Conservation (phyloP, 2,113 vertebrate species). For the Pyrgilauda ruficollis region DNA sequence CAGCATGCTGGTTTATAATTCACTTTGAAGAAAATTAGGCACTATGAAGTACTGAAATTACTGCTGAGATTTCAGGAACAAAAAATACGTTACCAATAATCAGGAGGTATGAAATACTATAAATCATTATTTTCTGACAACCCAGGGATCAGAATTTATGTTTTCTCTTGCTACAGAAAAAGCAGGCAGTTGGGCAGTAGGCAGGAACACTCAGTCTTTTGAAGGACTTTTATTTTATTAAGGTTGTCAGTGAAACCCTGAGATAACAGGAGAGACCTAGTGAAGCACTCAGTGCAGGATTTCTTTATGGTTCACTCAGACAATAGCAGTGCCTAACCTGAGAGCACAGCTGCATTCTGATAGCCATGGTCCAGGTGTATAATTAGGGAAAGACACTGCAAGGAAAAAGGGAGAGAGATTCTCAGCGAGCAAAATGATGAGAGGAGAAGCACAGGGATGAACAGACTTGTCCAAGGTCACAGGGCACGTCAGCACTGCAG, state of each 20-base stretch:
- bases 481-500: neutral
- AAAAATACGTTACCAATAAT: neutral
- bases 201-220: neutral
- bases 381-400: neutral
- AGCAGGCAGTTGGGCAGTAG: neutral
- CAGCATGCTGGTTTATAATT: neutral
- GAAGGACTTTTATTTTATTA: neutral
- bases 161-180: neutral
- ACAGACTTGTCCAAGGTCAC: neutral
- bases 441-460: neutral
- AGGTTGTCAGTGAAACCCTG: neutral
- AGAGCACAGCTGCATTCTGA: neutral
- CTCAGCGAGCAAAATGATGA: neutral
- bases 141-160: neutral
- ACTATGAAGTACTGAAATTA: neutral
- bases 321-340: neutral
- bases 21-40: neutral
- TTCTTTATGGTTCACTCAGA: neutral
- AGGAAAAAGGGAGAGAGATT: neutral
- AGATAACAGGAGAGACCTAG: neutral
- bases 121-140: constrained; percentile 9
- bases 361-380: neutral
- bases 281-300: neutral
- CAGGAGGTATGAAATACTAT: neutral
- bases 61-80: neutral